These are phyloP conservation scores for Hippopotamus amphibius DNA, from an alignment of 2,113 vertebrate species.

Conservation along the genomic window DNA sequence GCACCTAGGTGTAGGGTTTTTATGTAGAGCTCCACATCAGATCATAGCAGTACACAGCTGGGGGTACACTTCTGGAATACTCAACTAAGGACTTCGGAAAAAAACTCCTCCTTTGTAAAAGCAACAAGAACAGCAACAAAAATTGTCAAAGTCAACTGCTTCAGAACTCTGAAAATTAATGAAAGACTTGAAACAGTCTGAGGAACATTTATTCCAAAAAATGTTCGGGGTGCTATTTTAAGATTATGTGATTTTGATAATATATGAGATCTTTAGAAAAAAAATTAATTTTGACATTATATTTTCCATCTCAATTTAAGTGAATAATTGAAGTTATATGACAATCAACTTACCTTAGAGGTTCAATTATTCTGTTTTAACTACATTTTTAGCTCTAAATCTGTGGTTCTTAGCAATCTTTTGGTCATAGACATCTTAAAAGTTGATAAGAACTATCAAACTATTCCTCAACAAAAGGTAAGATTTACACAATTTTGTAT, in stretches of 20 bases:
- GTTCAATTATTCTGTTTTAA: neutral
- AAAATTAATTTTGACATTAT: neutral
- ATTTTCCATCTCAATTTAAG: neutral
- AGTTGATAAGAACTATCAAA: neutral
- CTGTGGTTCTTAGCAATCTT: neutral
- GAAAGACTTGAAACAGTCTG: neutral
- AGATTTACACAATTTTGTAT: neutral
- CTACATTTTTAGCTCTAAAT: neutral
- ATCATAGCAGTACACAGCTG: neutral
- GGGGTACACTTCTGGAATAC: neutral
- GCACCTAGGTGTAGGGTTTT: neutral
- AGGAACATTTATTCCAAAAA: neutral
- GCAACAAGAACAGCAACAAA: neutral
- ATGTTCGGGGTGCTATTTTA: neutral
- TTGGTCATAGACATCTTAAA: neutral
- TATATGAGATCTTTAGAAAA: neutral
- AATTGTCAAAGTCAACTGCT: neutral
- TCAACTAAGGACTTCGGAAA: neutral
- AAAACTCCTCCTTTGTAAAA: neutral
- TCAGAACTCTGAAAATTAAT: neutral
- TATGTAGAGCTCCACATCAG: neutral
- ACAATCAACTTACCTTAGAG: neutral
- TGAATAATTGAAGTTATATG: neutral
- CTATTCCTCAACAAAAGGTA: neutral
- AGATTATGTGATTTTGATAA: slow-evolving; percentile 9